phyloP scores from a whole-genome alignment of 2,888 invertebrate genomes.

The Acanthoscelides obtectus region DNA sequence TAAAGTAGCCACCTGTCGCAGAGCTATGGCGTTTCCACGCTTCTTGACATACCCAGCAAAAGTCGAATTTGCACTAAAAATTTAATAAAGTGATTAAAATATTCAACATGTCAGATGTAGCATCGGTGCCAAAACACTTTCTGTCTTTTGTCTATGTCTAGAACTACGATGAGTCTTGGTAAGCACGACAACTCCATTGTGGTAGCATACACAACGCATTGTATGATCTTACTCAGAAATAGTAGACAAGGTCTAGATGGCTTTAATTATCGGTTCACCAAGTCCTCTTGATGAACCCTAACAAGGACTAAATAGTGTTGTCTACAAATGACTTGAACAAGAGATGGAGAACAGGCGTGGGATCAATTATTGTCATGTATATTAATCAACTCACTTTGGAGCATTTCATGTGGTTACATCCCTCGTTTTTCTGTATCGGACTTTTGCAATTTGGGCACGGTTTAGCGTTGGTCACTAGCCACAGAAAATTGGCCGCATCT shows the following conservation, averaged over 20 bases:
- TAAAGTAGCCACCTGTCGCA: constrained; percentile 65
- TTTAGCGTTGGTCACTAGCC: constrained; percentile 67
- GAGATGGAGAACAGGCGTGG: too few relatives aligned
- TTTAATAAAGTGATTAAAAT: constrained; percentile 9
- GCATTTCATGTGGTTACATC: constrained; percentile 70
- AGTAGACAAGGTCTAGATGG: too few relatives aligned
- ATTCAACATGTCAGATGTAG: neutral
- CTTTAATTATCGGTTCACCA: too few relatives aligned
- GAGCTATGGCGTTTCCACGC: constrained; percentile 67
- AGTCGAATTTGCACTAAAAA: constrained; percentile 64
- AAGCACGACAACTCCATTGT: too few relatives aligned
- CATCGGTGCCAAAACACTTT: too few relatives aligned
- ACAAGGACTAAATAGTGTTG: too few relatives aligned
- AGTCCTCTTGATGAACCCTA: too few relatives aligned
- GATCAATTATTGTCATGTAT: too few relatives aligned
- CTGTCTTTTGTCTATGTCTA: neutral
- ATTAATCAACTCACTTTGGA: constrained; percentile 53
- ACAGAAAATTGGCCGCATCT: constrained; percentile 60
- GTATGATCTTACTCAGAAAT: too few relatives aligned
- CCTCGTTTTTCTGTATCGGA: constrained; percentile 68
- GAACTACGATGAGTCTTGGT: too few relatives aligned
- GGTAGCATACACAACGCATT: too few relatives aligned
- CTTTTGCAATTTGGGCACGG: constrained; percentile 67
- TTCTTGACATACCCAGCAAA: constrained; percentile 69
- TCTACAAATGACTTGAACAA: too few relatives aligned